A percentile compares a stretch with the other conserved stretches of the same genome.
phyloP scores from a whole-genome alignment of 2,113 vertebrate genomes.

The Rattus norvegicus region GRCr8 NC_086027.1:21117001-21117500 shows the following conservation, averaged over 20 bases:
- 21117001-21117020: not conserved
- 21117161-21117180: not conserved
- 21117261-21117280: constrained; percentile 31
- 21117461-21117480: constrained; percentile 63
- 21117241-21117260: constrained; percentile 17
- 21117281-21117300: constrained; percentile 66
- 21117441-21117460: constrained; percentile 30
- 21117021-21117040: not conserved
- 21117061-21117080: not conserved
- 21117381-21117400: constrained; percentile 57
- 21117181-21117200: not conserved
- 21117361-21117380: constrained; percentile 62
- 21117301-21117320: constrained; percentile 60
- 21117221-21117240: constrained; percentile 30
- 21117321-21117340: constrained; percentile 58
- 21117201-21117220: not conserved
- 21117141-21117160: constrained; percentile 24
- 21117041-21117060: not conserved
- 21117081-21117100: not conserved
- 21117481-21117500: not conserved
- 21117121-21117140: not conserved
- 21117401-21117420: constrained; percentile 51
- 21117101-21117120: not conserved
- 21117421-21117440: constrained; percentile 65
- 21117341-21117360: constrained; percentile 67